Evolutionary conservation across 2,888 invertebrate genomes (phyloP), one percentile per base, ranked within the genome.

Genomic region (Cremastobaeus sp.): DNA sequence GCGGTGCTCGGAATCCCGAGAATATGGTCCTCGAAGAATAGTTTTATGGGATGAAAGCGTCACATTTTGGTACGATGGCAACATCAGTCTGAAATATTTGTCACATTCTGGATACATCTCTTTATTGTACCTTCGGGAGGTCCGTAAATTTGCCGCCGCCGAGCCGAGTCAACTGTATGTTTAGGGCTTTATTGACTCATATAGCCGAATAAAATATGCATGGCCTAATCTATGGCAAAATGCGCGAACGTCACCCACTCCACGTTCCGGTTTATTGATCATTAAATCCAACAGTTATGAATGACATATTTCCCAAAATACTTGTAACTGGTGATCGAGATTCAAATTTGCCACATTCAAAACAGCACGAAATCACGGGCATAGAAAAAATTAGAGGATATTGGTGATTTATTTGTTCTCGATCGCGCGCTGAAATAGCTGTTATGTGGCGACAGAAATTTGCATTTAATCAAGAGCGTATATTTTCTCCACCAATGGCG

Each of bases 11-110:
- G 20, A 62, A 41, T 62, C 50, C 34, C 32, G 34, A 41, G 62
- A 62, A 62, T 62, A 62, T 62, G 43, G 62, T 50, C 41, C 62
- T 50, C 17, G 43, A 64, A 64, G 64, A 64, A 64, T 64, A 52
- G 43, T 52, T 64, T 64, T 45, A 52, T 34, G 45, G 52, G 25
- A 35, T 52, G 43, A 34, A 45, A 34, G 34, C 35, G 64, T 62
- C 41, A 50, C 50, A 37, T 28, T 64, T 52, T 52, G 52, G 35
- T 35, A 14, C 17, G 21, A 35, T 8, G 34, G 35, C 17, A 34
- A 50, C 52, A 45, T 45, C 64, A 11, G 35, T 34, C 43, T 52
- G 52, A 64, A 52, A 52, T 64, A 64, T 64, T 64, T 64, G 52
- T 52, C 64, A 52, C 52, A 64, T 64, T 64, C 52, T 35, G 50